Conservation (phyloP, 1,140 invertebrate genomes). For the Zophobas morio region DNA sequence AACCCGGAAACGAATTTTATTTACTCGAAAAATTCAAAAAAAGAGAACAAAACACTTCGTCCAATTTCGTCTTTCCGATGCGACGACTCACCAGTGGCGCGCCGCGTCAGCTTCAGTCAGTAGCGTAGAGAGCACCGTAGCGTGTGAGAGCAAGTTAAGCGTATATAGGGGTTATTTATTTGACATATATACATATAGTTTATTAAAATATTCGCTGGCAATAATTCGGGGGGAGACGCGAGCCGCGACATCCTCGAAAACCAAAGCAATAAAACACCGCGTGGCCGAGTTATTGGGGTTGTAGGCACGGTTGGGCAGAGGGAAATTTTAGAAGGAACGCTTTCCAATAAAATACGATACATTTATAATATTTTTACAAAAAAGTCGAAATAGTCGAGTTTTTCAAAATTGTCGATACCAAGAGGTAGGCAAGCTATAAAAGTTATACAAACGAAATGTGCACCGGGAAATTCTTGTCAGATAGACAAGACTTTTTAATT, state of each 20-base stretch:
- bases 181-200: conserved; percentile 64
- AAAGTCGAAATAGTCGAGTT: too few species aligned
- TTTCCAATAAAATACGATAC: too few species aligned
- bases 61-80: conserved; percentile 14
- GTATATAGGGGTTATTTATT: conserved; percentile 62
- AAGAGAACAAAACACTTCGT: not conserved
- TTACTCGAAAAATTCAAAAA: too few species aligned
- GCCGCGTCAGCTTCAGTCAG: conserved; percentile 23
- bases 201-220: conserved; percentile 65
- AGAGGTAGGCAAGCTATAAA: too few species aligned
- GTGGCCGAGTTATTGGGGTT: conserved; percentile 2
- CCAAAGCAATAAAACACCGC: conserved; percentile 45
- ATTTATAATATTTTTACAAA: too few species aligned
- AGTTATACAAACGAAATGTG: too few species aligned
- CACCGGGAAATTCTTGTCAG: too few species aligned
- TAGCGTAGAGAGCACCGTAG: conserved; percentile 56
- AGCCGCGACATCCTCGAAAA: conserved; percentile 50
- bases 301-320: too few species aligned
- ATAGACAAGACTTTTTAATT: too few species aligned
- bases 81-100: conserved; percentile 17
- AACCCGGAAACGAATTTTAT: not conserved
- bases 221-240: conserved; percentile 60
- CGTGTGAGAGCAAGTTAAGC: conserved; percentile 56
- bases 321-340: too few species aligned
- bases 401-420: too few species aligned